Conservation (phyloP, 2,888 invertebrate genomes). For the Unio pictorum region DNA sequence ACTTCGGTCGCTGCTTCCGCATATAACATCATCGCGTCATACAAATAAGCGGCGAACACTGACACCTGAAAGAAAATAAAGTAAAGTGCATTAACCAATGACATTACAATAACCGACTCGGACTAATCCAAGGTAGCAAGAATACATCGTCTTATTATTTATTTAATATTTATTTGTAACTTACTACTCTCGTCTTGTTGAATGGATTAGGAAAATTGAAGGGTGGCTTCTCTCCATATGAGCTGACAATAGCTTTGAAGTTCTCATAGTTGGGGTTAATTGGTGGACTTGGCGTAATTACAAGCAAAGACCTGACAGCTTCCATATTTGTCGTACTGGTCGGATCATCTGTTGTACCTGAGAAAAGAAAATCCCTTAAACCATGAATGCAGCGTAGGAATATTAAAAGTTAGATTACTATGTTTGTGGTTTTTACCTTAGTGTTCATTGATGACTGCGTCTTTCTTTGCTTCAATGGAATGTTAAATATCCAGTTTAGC, state of each 20-base stretch:
- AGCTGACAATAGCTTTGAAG: constrained; percentile 85
- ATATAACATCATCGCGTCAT: constrained; percentile 85
- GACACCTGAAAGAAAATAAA: constrained; percentile 44
- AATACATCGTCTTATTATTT: constrained; percentile 1
- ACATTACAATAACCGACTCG: too few relatives aligned
- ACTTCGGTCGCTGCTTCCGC: constrained; percentile 86
- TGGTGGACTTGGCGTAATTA: constrained; percentile 91
- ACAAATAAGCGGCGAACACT: constrained; percentile 67
- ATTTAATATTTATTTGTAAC: background rate
- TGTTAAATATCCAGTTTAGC: too few relatives aligned
- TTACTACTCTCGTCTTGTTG: constrained; percentile 16
- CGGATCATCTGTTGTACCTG: constrained; percentile 53
- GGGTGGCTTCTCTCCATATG: constrained; percentile 84
- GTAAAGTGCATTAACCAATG: too few relatives aligned
- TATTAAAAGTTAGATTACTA: too few relatives aligned
- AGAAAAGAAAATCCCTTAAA: background rate
- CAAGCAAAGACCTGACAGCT: constrained; percentile 84
- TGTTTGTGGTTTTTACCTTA: too few relatives aligned
- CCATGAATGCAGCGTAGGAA: too few relatives aligned
- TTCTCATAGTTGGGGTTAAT: constrained; percentile 75
- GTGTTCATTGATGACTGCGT: too few relatives aligned
- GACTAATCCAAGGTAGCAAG: too few relatives aligned
- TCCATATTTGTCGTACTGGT: constrained; percentile 54
- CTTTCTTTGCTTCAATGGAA: too few relatives aligned
- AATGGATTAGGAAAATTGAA: constrained; percentile 83